Conservation (phyloP, 1,140 invertebrate genomes). For the Goniozus legneri region DNA sequence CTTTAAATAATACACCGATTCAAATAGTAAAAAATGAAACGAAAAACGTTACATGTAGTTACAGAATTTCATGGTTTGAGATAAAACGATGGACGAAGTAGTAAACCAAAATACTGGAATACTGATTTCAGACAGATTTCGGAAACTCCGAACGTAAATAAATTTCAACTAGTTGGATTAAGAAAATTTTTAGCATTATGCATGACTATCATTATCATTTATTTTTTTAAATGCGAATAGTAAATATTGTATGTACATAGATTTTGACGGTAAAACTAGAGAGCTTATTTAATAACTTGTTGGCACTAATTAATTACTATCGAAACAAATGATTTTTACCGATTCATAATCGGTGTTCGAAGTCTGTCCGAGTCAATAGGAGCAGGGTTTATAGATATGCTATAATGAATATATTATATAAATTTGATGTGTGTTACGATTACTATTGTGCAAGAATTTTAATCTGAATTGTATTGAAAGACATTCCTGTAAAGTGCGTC, state of each 20-base stretch:
- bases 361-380: neutral
- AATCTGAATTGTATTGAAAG: slow-evolving; percentile 15
- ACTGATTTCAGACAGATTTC: slow-evolving; percentile 7
- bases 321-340: neutral
- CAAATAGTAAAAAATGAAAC: slow-evolving; percentile 15
- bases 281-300: neutral
- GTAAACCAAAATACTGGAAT: slow-evolving; percentile 12
- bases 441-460: too few relatives aligned
- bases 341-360: neutral
- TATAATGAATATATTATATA: too few relatives aligned
- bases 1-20: slow-evolving; percentile 27
- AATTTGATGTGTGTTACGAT: too few relatives aligned
- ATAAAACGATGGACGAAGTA: neutral
- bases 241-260: too few relatives aligned
- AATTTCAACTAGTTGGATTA: too few relatives aligned
- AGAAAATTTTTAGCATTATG: too few relatives aligned
- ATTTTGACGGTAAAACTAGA: neutral
- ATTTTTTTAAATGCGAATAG: too few relatives aligned
- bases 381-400: slow-evolving; percentile 10
- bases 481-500: slow-evolving; percentile 19
- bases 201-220: too few relatives aligned
- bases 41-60: slow-evolving; percentile 18
- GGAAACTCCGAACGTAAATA: neutral
- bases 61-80: slow-evolving; percentile 8
- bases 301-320: neutral